phyloP scores from a whole-genome alignment of 2,888 invertebrate species.

The Epinotia nisella region DNA sequence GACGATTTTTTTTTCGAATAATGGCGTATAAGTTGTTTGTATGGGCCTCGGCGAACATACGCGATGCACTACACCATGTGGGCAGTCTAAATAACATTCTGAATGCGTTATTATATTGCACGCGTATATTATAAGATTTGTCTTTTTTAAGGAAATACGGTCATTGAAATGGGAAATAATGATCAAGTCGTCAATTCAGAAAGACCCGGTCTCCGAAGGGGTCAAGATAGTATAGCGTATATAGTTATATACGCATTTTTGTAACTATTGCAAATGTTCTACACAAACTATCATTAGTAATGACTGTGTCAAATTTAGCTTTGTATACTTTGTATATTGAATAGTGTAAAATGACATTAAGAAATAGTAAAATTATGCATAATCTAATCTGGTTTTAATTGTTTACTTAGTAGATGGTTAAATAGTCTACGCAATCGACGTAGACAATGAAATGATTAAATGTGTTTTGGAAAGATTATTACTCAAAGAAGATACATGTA shows the following conservation, averaged over 20 bases:
- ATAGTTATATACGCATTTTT: neutral
- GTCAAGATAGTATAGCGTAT: slow-evolving; percentile 33
- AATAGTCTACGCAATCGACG: neutral
- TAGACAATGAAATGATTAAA: neutral
- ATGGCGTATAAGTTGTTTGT: no score
- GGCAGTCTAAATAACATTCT: no score
- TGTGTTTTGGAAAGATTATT: no score
- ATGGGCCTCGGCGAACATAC: no score
- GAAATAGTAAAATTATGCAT: slow-evolving; percentile 38
- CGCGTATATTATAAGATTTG: no score
- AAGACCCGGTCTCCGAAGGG: neutral
- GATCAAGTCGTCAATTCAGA: slow-evolving; percentile 45
- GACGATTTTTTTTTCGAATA: no score
- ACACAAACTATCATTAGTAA: slow-evolving; percentile 21
- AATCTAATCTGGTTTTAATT: slow-evolving; percentile 32
- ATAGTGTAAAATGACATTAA: slow-evolving; percentile 26
- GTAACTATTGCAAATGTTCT: slow-evolving; percentile 8
- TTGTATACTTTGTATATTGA: slow-evolving; percentile 14
- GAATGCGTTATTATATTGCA: no score
- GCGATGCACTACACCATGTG: no score
- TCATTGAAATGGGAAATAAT: slow-evolving; percentile 52
- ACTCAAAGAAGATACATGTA: no score
- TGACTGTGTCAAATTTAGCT: slow-evolving; percentile 23
- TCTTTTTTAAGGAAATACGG: slow-evolving; percentile 73
- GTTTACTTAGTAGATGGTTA: neutral